Base-by-base conservation (phyloP, 2,888 invertebrate species). In the Platypus cylindrus region DNA sequence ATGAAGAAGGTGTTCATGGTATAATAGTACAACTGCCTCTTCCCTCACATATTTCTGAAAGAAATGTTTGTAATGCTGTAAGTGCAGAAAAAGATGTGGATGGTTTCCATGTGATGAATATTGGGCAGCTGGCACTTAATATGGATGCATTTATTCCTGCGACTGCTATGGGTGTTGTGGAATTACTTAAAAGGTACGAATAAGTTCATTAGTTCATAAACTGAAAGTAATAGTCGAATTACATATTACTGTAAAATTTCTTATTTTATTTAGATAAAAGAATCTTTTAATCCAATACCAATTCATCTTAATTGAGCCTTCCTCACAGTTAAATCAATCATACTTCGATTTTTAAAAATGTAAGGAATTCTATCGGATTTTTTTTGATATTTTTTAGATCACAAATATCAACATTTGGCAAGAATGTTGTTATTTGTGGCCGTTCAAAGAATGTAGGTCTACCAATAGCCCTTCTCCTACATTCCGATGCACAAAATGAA, bases 381-480 rank as follows among this genome's bases (percentile, higher is more conserved):
- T n/a, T n/a, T n/a, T n/a, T n/a, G n/a, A n/a, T 16, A 11, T 18
- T 17, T 24, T 17, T 22, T 32, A 60, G 71, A 34, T 53, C 62
- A 50, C 71, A 73, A n/a, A 70, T 90, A 40, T 73, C 82, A 39
- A 87, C 87, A 0, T 73, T 76, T 52, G 89, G 90, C 2, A 84
- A 83, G 50, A 87, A 85, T 57, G 84, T 85, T 3, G 87, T 91
- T 0, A 78, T 93, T 1, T 77, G 86, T 45, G 91, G 91, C 1
- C 69, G 91, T 34, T 91, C 91, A 0, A 91, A 91, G 60, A 86
- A 91, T 60, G 89, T 93, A 14, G 87, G 91, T 1, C 71, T 91
- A 65, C 91, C 93, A 0, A 80, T 90, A 38, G 83, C 87, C 1
- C 73, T 91, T 67, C 64, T 90, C 49, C 61, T 93, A 32, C 83